These are phyloP conservation scores for Nephrocerus scutellatus DNA, from an alignment of 2,888 invertebrate species.

Conservation along the genomic window DNA sequence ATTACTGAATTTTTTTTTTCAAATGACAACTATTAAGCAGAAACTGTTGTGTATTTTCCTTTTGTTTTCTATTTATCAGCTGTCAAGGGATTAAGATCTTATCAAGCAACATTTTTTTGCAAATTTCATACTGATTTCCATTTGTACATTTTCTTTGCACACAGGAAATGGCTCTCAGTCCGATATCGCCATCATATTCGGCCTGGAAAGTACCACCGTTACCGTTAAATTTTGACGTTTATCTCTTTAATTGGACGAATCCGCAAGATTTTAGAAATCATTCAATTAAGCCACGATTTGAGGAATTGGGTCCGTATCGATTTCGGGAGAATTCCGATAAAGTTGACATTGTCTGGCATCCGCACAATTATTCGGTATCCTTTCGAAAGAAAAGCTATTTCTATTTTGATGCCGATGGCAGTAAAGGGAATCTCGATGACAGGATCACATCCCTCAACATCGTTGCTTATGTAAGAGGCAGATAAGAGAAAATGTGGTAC, in stretches of 20 bases:
- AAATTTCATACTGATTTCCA: too few relatives aligned
- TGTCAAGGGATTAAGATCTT: too few relatives aligned
- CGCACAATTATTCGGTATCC: constrained; percentile 63
- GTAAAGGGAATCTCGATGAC: constrained; percentile 63
- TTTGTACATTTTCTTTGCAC: too few relatives aligned
- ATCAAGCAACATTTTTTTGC: too few relatives aligned
- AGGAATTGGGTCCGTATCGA: constrained; percentile 57
- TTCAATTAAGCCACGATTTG: constrained; percentile 52
- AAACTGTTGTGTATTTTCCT: too few relatives aligned
- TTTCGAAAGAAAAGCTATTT: constrained; percentile 63
- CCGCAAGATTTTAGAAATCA: constrained; percentile 56
- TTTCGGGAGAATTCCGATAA: constrained; percentile 63
- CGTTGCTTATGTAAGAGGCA: constrained; percentile 65
- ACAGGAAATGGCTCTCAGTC: constrained; percentile 60
- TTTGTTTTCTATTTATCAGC: too few relatives aligned
- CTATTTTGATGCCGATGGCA: constrained; percentile 60
- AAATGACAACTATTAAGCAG: too few relatives aligned
- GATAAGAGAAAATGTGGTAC: neutral
- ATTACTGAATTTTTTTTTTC: too few relatives aligned
- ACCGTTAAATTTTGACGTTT: constrained; percentile 60
- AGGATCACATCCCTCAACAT: constrained; percentile 67
- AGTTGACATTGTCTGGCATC: constrained; percentile 65
- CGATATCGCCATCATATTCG: constrained; percentile 55
- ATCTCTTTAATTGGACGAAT: constrained; percentile 76
- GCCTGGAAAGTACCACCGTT: constrained; percentile 64